Evolutionary conservation across 2,888 invertebrate genomes (phyloP), one percentile per base, ranked within the genome.

Genomic region (Syrista parreyssii): DNA sequence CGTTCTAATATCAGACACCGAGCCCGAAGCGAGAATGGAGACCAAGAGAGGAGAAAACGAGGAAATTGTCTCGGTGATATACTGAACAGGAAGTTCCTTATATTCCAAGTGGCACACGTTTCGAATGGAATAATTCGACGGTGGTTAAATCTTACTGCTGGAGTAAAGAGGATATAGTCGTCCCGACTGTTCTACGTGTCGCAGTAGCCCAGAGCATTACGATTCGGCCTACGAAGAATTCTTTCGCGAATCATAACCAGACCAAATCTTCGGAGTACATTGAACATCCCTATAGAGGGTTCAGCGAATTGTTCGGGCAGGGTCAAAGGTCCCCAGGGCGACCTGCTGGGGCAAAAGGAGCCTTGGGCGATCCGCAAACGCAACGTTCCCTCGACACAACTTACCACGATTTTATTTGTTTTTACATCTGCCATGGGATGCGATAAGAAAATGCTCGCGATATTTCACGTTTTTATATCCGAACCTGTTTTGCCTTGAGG

Each of bases 391-490:
- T 83, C 82, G 86, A 79, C 89, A 83, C 87, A 87, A 87, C 88
- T 90, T 89, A 88, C 85, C 82, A 84, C 86, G 87, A 87, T 89
- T 89, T 89, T 88, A 89, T 89, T 89, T 85, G 86, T 86, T 89
- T 90, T 89, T 88, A 86, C 89, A 86, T 89, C 88, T 86, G 89
- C 78, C 80, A 71, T 76, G 80, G 78, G 71, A 78, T 75, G 72
- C 87, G 90, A 90, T 90, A 90, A 90, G 89, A 87, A 89, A 87
- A 87, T 87, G 84, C 84, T 86, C 83, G 82, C 84, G 85, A 90
- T 90, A 90, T 89, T 90, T 90, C 86, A 88, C 86, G 84, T 89
- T 90, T 90, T 90, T 90, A 89, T 89, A 85, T 55, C 23, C 40
- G 40, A 78, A 79, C 79, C 81, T 78, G 78, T 86, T 84, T 83